Evolutionary conservation across 2,113 vertebrate genomes (phyloP).

Genomic region (Dromas ardeola): DNA sequence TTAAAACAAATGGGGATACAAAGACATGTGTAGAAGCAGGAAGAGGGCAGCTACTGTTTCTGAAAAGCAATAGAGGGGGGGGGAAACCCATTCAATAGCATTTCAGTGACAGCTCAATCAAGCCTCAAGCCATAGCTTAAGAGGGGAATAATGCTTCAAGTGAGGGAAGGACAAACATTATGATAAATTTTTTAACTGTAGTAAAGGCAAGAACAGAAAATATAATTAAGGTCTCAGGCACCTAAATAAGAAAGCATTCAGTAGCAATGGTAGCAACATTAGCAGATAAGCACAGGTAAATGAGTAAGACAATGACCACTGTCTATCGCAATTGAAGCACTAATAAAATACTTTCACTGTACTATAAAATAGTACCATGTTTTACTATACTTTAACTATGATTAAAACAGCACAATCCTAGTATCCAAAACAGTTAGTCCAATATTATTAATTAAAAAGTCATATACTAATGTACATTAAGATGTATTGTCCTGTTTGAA

Average conservation of each 20-base stretch:
- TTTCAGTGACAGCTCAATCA: neutral
- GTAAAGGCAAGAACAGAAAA: neutral
- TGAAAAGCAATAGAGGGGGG: neutral
- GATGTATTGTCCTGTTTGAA: neutral
- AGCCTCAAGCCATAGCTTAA: neutral
- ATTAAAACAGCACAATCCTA: neutral
- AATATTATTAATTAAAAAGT: neutral
- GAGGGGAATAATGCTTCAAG: neutral
- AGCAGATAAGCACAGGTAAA: neutral
- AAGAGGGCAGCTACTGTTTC: neutral
- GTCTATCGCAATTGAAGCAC: neutral
- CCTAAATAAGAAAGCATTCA: neutral
- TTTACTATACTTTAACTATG: neutral
- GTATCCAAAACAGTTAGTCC: neutral
- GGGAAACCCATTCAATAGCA: neutral
- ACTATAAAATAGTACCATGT: neutral
- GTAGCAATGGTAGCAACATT: neutral
- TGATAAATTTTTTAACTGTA: neutral
- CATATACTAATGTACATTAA: neutral
- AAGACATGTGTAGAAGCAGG: neutral
- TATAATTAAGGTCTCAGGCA: neutral
- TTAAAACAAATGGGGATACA: neutral
- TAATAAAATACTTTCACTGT: neutral
- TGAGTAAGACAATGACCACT: neutral
- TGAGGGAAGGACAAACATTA: neutral